A percentile compares a stretch with the other conserved stretches of the same genome.
These are phyloP conservation scores for Scrobipalpa costella DNA, from an alignment of 2,888 invertebrate genomes.

Conservation along the genomic window DNA sequence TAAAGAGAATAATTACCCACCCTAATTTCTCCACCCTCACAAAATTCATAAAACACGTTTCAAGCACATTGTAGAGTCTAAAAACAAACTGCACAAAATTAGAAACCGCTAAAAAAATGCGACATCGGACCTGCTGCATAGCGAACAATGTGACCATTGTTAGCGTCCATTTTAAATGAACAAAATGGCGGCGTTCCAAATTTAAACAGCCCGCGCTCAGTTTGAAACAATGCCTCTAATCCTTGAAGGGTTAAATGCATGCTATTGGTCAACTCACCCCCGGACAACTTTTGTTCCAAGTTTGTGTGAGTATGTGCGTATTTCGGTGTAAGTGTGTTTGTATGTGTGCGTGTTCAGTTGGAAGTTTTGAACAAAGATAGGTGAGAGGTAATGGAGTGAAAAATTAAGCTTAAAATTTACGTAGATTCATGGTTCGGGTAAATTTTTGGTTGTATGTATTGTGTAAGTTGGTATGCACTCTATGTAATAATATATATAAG, in stretches of 20 bases:
- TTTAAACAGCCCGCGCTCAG: conserved; percentile 60
- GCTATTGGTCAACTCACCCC: conserved; percentile 76
- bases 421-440: not conserved
- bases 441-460: not conserved
- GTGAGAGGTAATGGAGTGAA: conserved; percentile 17
- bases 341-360: conserved; percentile 21
- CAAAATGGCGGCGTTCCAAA: conserved; percentile 75
- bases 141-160: conserved; percentile 76
- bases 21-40: not conserved
- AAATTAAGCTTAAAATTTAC: conserved; percentile 4
- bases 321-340: conserved; percentile 13
- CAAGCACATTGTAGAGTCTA: not conserved
- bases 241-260: conserved; percentile 75
- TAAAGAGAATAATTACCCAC: not conserved
- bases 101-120: conserved; percentile 71
- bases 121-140: conserved; percentile 53
- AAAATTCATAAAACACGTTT: not conserved
- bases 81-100: conserved; percentile 35
- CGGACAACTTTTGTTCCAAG: conserved; percentile 45
- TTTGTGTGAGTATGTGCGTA: conserved; percentile 46
- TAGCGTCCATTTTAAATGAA: conserved; percentile 79
- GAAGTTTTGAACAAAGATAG: conserved; percentile 15
- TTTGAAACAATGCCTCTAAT: conserved; percentile 78
- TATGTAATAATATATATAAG: too few relatives aligned
- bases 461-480: not conserved